Percentiles rank a stretch among this genome's conserved stretches.
These are phyloP conservation scores for Agonopterix arenella DNA, from an alignment of 2,888 invertebrate species.

Conservation along the genomic window DNA sequence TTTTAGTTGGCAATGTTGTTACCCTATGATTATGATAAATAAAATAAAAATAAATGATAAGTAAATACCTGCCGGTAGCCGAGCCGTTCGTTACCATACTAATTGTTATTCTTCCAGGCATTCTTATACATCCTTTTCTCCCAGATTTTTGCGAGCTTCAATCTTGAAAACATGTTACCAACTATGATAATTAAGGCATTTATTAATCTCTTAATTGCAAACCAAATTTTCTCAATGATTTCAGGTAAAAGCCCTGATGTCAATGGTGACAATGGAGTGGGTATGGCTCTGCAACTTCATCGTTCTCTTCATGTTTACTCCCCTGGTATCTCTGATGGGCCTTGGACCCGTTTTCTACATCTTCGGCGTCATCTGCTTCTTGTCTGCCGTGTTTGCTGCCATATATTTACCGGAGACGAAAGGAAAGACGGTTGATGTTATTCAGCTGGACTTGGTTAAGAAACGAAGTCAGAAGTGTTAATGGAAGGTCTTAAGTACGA, in stretches of 20 bases:
- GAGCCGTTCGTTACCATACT: too few species aligned
- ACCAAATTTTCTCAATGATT: constrained; percentile 1
- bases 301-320: constrained; percentile 45
- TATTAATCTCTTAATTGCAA: too few species aligned
- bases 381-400: constrained; percentile 26
- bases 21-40: too few species aligned
- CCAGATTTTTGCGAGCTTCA: too few species aligned
- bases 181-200: too few species aligned
- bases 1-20: too few species aligned
- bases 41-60: too few species aligned
- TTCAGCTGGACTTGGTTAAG: constrained; percentile 26
- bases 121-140: too few species aligned
- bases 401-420: constrained; percentile 44
- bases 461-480: not conserved
- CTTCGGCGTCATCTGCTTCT: constrained; percentile 34
- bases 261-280: constrained; percentile 44
- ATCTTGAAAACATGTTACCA: too few species aligned
- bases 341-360: constrained; percentile 47
- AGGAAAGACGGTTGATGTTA: constrained; percentile 35
- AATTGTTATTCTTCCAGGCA: too few species aligned
- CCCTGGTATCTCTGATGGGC: constrained; percentile 36
- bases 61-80: too few species aligned
- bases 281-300: constrained; percentile 44
- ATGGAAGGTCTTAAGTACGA: too few species aligned
- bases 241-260: constrained; percentile 42